These are phyloP conservation scores for Pluvialis apricaria DNA, from an alignment of 2,113 vertebrate genomes.

Conservation along the genomic window DNA sequence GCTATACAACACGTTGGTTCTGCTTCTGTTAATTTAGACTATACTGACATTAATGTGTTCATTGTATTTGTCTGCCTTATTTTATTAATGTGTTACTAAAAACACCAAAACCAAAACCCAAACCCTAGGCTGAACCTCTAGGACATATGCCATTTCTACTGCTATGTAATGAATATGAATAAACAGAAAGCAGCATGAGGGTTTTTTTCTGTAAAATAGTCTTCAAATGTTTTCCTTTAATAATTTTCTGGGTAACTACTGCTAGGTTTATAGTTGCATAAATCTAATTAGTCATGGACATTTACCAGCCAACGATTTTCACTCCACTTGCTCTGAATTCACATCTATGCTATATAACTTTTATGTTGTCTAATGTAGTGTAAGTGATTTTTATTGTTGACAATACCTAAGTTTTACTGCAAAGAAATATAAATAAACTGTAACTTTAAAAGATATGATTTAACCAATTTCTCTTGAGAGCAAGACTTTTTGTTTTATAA, in stretches of 20 bases:
- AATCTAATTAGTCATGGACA: neutral
- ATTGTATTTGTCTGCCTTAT: neutral
- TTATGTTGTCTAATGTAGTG: neutral
- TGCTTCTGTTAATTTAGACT: neutral
- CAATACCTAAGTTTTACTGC: neutral
- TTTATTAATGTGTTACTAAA: neutral
- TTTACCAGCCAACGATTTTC: neutral
- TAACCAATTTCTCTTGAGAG: neutral
- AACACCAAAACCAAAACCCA: neutral
- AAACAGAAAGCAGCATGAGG: neutral
- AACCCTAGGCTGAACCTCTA: neutral
- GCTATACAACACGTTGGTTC: neutral
- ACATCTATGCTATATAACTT: neutral
- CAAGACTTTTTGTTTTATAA: neutral
- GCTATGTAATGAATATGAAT: neutral
- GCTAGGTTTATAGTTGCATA: neutral
- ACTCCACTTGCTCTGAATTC: neutral
- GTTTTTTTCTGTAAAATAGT: neutral
- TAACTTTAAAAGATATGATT: neutral
- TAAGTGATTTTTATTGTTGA: neutral
- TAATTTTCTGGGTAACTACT: neutral
- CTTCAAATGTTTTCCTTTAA: neutral
- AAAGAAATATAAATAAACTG: neutral
- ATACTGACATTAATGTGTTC: neutral
- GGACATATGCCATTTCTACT: neutral